Percentiles rank a stretch among this genome's conserved stretches.
phyloP scores from a whole-genome alignment of 2,888 invertebrate species.

The Lingula anatina region DNA sequence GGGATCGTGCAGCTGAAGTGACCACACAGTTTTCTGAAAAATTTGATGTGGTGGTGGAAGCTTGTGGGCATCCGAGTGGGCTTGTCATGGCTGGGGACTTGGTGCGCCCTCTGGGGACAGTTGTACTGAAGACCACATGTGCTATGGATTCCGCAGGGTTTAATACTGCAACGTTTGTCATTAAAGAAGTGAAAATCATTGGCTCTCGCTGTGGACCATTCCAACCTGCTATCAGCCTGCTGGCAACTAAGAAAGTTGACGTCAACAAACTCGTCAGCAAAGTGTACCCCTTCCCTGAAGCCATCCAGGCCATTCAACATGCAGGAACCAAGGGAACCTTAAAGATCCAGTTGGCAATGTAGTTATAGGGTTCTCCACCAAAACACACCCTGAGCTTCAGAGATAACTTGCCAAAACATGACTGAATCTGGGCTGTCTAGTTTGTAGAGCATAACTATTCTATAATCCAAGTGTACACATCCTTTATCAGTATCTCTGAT shows the following conservation, averaged over 20 bases:
- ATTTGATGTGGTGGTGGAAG: not conserved
- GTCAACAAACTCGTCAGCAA: not conserved
- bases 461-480: too few relatives aligned
- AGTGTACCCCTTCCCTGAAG: constrained; percentile 4
- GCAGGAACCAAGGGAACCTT: constrained; percentile 8
- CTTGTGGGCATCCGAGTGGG: not conserved
- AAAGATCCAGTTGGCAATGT: constrained; percentile 12
- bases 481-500: too few relatives aligned
- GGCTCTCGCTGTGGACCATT: constrained; percentile 17
- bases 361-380: too few relatives aligned
- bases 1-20: not conserved
- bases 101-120: constrained; percentile 11
- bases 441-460: too few relatives aligned
- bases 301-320: constrained; percentile 8
- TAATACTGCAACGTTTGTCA: constrained; percentile 11
- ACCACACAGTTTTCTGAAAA: not conserved
- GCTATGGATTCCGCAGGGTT: constrained; percentile 6
- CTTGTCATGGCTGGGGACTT: constrained; percentile 3
- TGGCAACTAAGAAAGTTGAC: not conserved
- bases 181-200: constrained; percentile 12
- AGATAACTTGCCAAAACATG: too few relatives aligned
- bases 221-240: constrained; percentile 5
- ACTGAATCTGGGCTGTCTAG: too few relatives aligned
- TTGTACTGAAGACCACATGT: constrained; percentile 16
- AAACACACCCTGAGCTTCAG: too few relatives aligned